Evolutionary conservation across 2,113 vertebrate species (phyloP).

Genomic region (Pipa parva): DNA sequence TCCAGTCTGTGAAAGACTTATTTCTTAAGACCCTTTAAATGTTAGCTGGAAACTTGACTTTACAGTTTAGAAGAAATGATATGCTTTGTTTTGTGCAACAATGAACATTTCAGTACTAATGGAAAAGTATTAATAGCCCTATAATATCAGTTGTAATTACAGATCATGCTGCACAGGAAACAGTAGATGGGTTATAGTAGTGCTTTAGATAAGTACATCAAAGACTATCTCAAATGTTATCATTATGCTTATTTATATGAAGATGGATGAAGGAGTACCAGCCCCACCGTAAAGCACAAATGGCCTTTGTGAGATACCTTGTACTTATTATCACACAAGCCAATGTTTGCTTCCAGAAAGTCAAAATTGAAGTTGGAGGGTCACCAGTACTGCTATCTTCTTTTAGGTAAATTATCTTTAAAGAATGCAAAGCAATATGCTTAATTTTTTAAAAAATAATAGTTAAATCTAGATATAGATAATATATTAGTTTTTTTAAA

Average conservation of each 20-base stretch:
- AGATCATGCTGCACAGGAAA: constrained; percentile 13
- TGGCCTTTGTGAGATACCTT: constrained; percentile 38
- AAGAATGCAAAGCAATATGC: background rate
- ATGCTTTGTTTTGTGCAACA: constrained; percentile 27
- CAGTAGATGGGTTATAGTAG: constrained; percentile 28
- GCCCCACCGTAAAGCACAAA: background rate
- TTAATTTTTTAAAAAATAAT: too few relatives aligned
- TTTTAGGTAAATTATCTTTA: constrained; percentile 33
- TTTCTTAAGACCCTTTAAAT: constrained; percentile 28
- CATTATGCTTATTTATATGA: constrained; percentile 30
- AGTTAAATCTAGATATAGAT: too few relatives aligned
- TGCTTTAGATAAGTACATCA: constrained; percentile 20
- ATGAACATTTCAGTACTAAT: constrained; percentile 37
- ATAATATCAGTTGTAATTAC: constrained; percentile 32
- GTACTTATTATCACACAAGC: constrained; percentile 17
- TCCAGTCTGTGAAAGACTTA: constrained; percentile 9
- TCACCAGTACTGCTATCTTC: background rate
- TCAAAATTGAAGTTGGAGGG: background rate
- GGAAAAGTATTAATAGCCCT: constrained; percentile 38
- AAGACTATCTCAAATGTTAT: constrained; percentile 26
- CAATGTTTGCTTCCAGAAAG: background rate
- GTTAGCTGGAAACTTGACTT: constrained; percentile 26
- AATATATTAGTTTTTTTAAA: too few relatives aligned
- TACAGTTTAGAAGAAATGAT: constrained; percentile 30
- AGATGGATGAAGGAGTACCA: background rate